Conservation (phyloP, 2,888 invertebrate species). For the Ophraella communa region DNA sequence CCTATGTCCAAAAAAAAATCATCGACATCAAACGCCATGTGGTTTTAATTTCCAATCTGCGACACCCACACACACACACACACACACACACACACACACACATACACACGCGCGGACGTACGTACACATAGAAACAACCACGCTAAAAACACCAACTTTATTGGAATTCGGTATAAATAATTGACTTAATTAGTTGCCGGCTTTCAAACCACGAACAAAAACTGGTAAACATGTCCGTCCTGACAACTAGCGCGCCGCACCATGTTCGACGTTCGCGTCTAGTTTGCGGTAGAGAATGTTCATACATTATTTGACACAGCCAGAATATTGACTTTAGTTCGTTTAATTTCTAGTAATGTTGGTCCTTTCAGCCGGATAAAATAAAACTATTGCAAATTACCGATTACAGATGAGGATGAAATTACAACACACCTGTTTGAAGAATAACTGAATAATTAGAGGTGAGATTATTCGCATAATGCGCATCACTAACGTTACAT, state of each 20-base stretch:
- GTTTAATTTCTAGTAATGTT: not conserved
- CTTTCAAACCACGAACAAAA: conserved; percentile 31
- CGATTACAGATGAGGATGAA: not conserved
- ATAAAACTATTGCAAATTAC: not conserved
- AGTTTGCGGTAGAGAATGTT: not conserved
- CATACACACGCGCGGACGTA: too few species aligned
- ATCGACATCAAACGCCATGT: conserved; percentile 45
- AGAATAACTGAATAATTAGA: conserved; percentile 4
- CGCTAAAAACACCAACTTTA: conserved; percentile 45
- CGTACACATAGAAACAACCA: conserved; percentile 20
- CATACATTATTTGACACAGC: conserved; percentile 13
- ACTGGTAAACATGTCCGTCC: conserved; percentile 31
- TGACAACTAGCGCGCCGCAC: conserved; percentile 6
- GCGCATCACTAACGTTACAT: not conserved
- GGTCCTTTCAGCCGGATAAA: too few species aligned
- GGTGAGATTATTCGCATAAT: not conserved
- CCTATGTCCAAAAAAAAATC: conserved; percentile 21
- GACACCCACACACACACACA: conserved; percentile 32
- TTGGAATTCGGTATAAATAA: conserved; percentile 49
- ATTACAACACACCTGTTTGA: conserved; percentile 1
- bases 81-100: conserved; percentile 26
- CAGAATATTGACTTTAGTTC: not conserved
- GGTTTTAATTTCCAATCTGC: conserved; percentile 53
- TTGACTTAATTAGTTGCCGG: conserved; percentile 48
- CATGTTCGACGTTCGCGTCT: not conserved